Base-by-base conservation (phyloP, 2,797 vertebrate species). In the Rhincodon typus region DNA sequence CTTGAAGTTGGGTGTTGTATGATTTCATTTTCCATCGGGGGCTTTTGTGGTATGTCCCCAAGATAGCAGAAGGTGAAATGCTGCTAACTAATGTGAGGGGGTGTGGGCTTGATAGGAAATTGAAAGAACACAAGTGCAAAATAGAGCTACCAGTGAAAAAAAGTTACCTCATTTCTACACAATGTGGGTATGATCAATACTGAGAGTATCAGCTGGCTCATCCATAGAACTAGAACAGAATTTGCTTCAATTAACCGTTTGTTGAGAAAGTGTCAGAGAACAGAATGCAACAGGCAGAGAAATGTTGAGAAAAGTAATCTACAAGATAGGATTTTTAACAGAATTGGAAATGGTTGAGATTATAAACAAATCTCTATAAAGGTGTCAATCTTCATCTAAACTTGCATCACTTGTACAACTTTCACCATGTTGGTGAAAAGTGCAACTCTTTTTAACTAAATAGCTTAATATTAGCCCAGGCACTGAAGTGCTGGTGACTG, bases 21-120 rank as follows among this genome's bases (percentile, higher is more conserved):
- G 57, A 91, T 67, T 38, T 91, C 34, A 91, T n/a, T 91, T 91
- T 91, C 88, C 88, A 91, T 7, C 30, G 88, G 34, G 88, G 88
- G 88, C 57, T 67, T 91, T 91, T 91, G 53, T 57, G 86, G 27
- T 88, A 57, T 34, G 27, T 19, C 21, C 21, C 34, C 34, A 91
- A 34, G 19, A 19, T 66, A 62, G 3, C 38, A 2, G 57, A n/a
- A 66, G 57, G 88, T 66, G 88, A 57, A 34, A n/a, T 38, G 57
- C 66, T n/a, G 21, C 34, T 38, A 50, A 34, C 53, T 91, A 57
- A 13, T 30, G 86, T 88, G 86, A 34, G 50, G 53, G 82, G 50
- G 46, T 0, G 46, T 57, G 86, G 13, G 86, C 27, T 30, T 15
- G 57, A n/a, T 62, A 66, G 88, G 34, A 91, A 62, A 4, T 62